A percentile compares a stretch with the other conserved stretches of the same genome.
These are phyloP conservation scores for Drosophila pallidifrons DNA, from an alignment of 1,140 invertebrate genomes.

Conservation along the genomic window DNA sequence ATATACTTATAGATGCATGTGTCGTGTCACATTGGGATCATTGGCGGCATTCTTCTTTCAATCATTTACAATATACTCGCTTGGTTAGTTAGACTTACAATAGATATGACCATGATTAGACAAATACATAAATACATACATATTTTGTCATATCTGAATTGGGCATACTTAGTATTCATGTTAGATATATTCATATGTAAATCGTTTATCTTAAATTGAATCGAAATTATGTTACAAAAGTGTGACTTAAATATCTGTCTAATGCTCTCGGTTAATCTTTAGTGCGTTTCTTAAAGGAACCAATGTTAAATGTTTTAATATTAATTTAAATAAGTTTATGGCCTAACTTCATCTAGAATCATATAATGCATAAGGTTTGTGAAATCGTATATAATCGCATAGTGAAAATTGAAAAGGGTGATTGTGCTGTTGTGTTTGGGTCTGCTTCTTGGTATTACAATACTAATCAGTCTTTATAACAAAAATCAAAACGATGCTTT, in stretches of 20 bases:
- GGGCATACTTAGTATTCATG: conserved; percentile 59
- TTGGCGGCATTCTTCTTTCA: conserved; percentile 46
- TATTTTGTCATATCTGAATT: conserved; percentile 33
- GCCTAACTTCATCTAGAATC: conserved; percentile 51
- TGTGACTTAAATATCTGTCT: conserved; percentile 52
- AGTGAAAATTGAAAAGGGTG: neutral
- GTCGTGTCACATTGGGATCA: conserved; percentile 44
- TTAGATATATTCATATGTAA: conserved; percentile 43
- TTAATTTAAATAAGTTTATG: conserved; percentile 53
- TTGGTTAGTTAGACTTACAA: conserved; percentile 54
- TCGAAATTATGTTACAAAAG: conserved; percentile 81
- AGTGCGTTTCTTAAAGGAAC: conserved; percentile 77
- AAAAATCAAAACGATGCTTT: conserved; percentile 60
- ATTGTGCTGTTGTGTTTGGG: conserved; percentile 24
- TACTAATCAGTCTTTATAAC: conserved; percentile 80
- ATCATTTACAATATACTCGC: conserved; percentile 64
- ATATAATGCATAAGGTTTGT: conserved; percentile 51
- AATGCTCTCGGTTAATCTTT: conserved; percentile 54
- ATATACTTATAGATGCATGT: conserved; percentile 45
- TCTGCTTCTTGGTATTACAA: conserved; percentile 51
- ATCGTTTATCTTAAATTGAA: conserved; percentile 57
- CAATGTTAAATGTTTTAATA: conserved; percentile 57
- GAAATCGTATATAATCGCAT: conserved; percentile 8
- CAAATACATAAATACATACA: conserved; percentile 8
- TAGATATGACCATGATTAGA: conserved; percentile 41